Percentiles rank a stretch among this genome's conserved stretches.
phyloP scores from a whole-genome alignment of 2,888 invertebrate species.

The Leucania comma region DNA sequence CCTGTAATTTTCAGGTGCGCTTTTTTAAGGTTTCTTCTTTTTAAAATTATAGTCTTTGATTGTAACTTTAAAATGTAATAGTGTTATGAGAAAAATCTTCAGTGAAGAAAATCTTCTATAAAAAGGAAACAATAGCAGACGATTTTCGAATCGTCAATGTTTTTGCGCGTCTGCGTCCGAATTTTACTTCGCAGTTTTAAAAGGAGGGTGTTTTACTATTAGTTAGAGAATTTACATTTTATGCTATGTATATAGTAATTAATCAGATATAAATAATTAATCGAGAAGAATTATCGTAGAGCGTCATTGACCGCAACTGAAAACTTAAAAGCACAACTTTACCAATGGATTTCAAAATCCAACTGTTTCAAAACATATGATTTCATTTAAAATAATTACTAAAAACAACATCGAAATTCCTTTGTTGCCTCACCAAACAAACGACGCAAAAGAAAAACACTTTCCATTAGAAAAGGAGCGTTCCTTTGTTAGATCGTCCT shows the following conservation, averaged over 20 bases:
- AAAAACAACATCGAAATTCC: conserved; percentile 34
- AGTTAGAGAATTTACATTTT: neutral
- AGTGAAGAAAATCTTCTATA: neutral
- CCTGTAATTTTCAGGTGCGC: conserved; percentile 14
- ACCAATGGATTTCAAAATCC: neutral
- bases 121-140: neutral
- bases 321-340: conserved; percentile 9
- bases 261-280: neutral
- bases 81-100: neutral
- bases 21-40: neutral
- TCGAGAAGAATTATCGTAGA: neutral
- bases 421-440: conserved; percentile 52
- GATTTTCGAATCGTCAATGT: conserved; percentile 11
- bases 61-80: neutral
- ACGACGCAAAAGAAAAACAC: conserved; percentile 45
- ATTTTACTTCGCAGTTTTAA: conserved; percentile 15
- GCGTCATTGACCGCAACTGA: neutral
- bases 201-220: conserved; percentile 10
- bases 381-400: neutral
- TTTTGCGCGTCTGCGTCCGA: conserved; percentile 50
- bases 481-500: conserved; percentile 60
- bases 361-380: neutral
- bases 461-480: conserved; percentile 38
- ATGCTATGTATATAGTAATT: neutral
- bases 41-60: neutral